phyloP scores from a whole-genome alignment of 1,140 invertebrate species.

The Aphidius gifuensis region DNA sequence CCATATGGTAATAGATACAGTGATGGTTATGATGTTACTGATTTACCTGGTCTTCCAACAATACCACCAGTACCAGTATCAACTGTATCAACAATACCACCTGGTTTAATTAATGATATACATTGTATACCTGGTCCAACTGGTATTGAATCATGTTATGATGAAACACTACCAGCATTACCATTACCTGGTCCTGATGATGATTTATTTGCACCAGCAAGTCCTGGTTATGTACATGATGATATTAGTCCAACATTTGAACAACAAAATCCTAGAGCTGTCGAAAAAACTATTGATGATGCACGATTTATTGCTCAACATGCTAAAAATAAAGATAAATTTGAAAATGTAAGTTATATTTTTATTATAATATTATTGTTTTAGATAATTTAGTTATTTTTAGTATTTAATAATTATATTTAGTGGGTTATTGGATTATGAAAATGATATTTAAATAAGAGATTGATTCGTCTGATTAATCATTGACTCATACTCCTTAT shows the following conservation, averaged over 20 bases:
- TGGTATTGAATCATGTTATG: conserved; percentile 60
- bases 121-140: conserved; percentile 45
- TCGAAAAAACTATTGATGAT: conserved; percentile 85
- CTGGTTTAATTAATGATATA: conserved; percentile 35
- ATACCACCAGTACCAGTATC: conserved; percentile 20
- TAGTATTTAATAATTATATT: neutral
- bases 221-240: conserved; percentile 55
- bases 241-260: conserved; percentile 78
- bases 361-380: conserved; percentile 4
- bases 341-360: conserved; percentile 78
- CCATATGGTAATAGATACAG: conserved; percentile 64
- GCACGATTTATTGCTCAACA: conserved; percentile 92
- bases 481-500: no score
- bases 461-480: no score
- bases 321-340: conserved; percentile 90
- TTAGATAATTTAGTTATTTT: neutral
- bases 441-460: no score
- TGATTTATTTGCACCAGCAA: conserved; percentile 73
- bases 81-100: conserved; percentile 36
- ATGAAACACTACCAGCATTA: conserved; percentile 65
- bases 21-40: conserved; percentile 70
- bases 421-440: no score
- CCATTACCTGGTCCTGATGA: conserved; percentile 72
- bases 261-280: conserved; percentile 69
- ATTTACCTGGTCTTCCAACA: conserved; percentile 56